Evolutionary conservation across 1,140 invertebrate species (phyloP).

Genomic region (Zaprionus africanus): DNA sequence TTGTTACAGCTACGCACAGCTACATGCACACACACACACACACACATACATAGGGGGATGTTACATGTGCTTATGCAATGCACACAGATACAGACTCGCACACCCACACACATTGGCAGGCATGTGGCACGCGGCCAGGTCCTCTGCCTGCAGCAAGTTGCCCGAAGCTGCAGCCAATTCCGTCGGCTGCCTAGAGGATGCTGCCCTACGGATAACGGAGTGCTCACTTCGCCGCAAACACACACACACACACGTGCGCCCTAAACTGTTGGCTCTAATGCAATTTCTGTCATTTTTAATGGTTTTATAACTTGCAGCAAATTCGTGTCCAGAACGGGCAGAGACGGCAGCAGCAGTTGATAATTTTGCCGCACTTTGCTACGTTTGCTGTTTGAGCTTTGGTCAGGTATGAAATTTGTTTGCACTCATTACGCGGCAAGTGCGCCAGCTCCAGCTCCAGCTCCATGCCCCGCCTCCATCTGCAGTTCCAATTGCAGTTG

Average conservation of each 20-base stretch:
- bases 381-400: conserved; percentile 30
- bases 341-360: conserved; percentile 32
- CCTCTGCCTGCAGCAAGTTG: conserved; percentile 32
- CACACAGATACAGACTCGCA: neutral
- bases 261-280: conserved; percentile 59
- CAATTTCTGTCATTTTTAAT: conserved; percentile 76
- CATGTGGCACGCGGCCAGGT: conserved; percentile 49
- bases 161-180: conserved; percentile 11
- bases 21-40: conserved; percentile 11
- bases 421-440: conserved; percentile 60
- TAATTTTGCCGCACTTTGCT: conserved; percentile 42
- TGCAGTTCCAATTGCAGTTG: neutral
- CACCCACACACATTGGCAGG: conserved; percentile 3
- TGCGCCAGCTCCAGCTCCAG: neutral
- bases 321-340: conserved; percentile 20
- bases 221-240: neutral
- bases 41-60: neutral
- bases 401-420: conserved; percentile 68
- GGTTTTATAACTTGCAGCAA: conserved; percentile 71
- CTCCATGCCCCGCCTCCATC: neutral
- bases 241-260: conserved; percentile 13
- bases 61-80: conserved; percentile 1
- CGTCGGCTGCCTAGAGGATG: conserved; percentile 15
- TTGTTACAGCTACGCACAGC: conserved; percentile 29
- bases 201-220: neutral